phyloP scores from a whole-genome alignment of 2,113 vertebrate genomes.

The Ptychochromis oligacanthus region DNA sequence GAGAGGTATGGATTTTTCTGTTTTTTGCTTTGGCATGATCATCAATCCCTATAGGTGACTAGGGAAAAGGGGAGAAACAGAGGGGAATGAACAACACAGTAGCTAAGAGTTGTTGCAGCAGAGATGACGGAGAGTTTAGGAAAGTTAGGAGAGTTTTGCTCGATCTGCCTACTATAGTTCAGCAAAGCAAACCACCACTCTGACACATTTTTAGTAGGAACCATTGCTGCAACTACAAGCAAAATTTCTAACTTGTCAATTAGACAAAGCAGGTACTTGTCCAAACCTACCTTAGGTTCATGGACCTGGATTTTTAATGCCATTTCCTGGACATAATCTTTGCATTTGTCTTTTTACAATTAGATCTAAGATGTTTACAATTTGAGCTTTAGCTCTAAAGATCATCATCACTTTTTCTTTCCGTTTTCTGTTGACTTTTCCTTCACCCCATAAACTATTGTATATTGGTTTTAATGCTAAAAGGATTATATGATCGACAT shows the following conservation, averaged over 20 bases:
- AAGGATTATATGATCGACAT: neutral
- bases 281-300: neutral
- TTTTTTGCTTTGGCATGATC: slow-evolving; percentile 58
- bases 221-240: neutral
- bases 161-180: slow-evolving; percentile 24
- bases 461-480: neutral
- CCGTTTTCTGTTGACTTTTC: neutral
- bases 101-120: slow-evolving; percentile 31
- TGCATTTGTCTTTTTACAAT: no score
- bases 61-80: slow-evolving; percentile 35
- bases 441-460: neutral
- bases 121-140: no score
- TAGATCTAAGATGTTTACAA: no score
- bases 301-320: neutral
- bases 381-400: no score
- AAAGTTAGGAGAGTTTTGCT: slow-evolving; percentile 40
- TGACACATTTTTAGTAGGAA: neutral
- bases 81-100: slow-evolving; percentile 22
- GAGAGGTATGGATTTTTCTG: slow-evolving; percentile 66
- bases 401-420: neutral
- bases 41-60: slow-evolving; percentile 73
- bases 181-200: neutral
- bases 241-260: neutral
- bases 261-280: neutral
- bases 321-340: neutral